A percentile compares a stretch with the other conserved stretches of the same genome.
These are phyloP conservation scores for Xestia xanthographa DNA, from an alignment of 2,888 invertebrate genomes.

Conservation along the genomic window DNA sequence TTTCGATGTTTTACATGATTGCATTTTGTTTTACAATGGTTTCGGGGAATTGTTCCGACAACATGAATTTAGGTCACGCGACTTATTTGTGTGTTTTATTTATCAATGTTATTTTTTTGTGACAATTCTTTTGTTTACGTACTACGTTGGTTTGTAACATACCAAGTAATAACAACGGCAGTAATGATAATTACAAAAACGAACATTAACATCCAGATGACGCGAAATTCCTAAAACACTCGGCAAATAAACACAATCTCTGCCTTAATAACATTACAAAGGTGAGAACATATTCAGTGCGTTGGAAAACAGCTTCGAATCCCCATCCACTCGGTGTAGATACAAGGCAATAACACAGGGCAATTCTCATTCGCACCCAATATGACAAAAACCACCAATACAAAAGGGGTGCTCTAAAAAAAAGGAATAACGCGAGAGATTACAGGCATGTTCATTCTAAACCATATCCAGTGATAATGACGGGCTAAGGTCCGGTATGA, in stretches of 20 bases:
- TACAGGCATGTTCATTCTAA: slow-evolving; percentile 78
- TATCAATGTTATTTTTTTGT: neutral
- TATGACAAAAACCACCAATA: slow-evolving; percentile 66
- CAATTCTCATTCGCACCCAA: slow-evolving; percentile 62
- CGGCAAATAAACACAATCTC: slow-evolving; percentile 43
- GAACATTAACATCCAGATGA: slow-evolving; percentile 31
- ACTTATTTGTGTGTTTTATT: slow-evolving; percentile 4
- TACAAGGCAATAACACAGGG: slow-evolving; percentile 51
- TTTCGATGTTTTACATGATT: slow-evolving; percentile 71
- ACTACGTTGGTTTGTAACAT: neutral
- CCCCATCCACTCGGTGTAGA: slow-evolving; percentile 55
- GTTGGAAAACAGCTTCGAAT: slow-evolving; percentile 52
- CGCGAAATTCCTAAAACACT: slow-evolving; percentile 20
- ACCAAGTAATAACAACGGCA: slow-evolving; percentile 1
- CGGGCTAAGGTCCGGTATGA: slow-evolving; percentile 77
- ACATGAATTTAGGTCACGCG: slow-evolving; percentile 23
- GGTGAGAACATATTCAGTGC: slow-evolving; percentile 49
- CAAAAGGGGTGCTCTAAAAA: slow-evolving; percentile 66
- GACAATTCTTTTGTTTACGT: neutral
- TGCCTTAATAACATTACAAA: slow-evolving; percentile 51
- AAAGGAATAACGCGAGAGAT: slow-evolving; percentile 70
- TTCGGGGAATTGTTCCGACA: slow-evolving; percentile 26
- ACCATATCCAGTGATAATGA: slow-evolving; percentile 82
- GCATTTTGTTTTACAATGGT: slow-evolving; percentile 67
- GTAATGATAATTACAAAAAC: slow-evolving; percentile 34